Conservation (phyloP, 2,797 vertebrate genomes). For the Champsocephalus gunnari region DNA sequence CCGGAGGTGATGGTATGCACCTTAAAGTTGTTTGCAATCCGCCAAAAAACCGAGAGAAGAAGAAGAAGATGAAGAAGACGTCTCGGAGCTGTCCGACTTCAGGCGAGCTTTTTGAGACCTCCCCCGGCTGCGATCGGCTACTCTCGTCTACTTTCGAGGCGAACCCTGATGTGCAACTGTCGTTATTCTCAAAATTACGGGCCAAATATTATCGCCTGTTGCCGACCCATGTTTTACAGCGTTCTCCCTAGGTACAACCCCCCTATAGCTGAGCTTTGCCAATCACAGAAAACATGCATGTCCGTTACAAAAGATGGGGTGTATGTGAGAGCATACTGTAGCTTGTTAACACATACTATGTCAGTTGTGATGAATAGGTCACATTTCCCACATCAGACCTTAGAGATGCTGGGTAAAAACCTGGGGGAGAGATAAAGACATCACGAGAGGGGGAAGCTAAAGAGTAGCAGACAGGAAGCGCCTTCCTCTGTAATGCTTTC, state of each 20-base stretch:
- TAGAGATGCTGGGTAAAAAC: slow-evolving; percentile 65
- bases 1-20: too few species aligned
- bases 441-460: background rate
- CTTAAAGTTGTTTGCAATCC: too few species aligned
- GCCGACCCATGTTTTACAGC: slow-evolving; percentile 33
- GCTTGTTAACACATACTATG: slow-evolving; percentile 76
- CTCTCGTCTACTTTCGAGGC: too few species aligned
- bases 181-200: too few species aligned
- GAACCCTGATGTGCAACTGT: too few species aligned
- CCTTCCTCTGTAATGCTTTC: background rate
- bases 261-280: slow-evolving; percentile 43
- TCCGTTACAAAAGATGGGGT: slow-evolving; percentile 44
- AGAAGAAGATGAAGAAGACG: too few species aligned
- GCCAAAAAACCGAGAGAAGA: too few species aligned
- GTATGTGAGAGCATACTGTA: slow-evolving; percentile 19
- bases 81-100: too few species aligned
- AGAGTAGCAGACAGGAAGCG: slow-evolving; percentile 2
- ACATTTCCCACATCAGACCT: slow-evolving; percentile 75
- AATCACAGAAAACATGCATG: slow-evolving; percentile 50
- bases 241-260: slow-evolving; percentile 28
- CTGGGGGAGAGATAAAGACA: slow-evolving; percentile 33
- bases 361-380: slow-evolving; percentile 81
- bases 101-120: too few species aligned
- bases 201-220: too few species aligned
- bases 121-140: too few species aligned